These are phyloP conservation scores for Sterna hirundo DNA, from an alignment of 2,113 vertebrate species.

Conservation along the genomic window DNA sequence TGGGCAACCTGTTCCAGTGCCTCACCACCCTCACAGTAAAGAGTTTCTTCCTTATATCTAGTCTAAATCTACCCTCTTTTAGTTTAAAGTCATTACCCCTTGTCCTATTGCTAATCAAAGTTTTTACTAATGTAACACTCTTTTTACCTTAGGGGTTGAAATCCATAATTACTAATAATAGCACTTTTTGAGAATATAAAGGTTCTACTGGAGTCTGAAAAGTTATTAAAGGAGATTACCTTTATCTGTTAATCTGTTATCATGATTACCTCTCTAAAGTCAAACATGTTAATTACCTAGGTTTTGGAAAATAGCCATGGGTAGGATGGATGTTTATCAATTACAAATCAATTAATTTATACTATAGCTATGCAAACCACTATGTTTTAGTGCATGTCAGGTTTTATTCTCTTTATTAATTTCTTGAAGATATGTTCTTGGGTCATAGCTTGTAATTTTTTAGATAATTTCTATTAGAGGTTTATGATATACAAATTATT, in stretches of 20 bases:
- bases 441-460: background rate
- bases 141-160: background rate
- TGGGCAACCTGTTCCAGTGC: background rate
- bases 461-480: background rate
- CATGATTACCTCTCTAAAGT: background rate
- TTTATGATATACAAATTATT: background rate
- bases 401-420: background rate
- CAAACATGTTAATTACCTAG: background rate
- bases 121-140: background rate
- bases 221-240: background rate
- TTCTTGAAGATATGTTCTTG: background rate
- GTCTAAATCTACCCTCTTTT: no score
- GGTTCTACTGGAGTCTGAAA: background rate
- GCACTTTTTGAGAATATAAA: background rate
- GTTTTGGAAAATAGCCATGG: background rate
- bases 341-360: background rate
- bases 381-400: background rate
- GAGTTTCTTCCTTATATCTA: background rate
- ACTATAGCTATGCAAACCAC: background rate
- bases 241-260: background rate
- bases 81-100: background rate
- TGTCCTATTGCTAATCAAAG: background rate
- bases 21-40: background rate
- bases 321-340: background rate
- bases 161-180: background rate